These are phyloP conservation scores for Achroia grisella DNA, from an alignment of 1,140 invertebrate genomes.

Conservation along the genomic window DNA sequence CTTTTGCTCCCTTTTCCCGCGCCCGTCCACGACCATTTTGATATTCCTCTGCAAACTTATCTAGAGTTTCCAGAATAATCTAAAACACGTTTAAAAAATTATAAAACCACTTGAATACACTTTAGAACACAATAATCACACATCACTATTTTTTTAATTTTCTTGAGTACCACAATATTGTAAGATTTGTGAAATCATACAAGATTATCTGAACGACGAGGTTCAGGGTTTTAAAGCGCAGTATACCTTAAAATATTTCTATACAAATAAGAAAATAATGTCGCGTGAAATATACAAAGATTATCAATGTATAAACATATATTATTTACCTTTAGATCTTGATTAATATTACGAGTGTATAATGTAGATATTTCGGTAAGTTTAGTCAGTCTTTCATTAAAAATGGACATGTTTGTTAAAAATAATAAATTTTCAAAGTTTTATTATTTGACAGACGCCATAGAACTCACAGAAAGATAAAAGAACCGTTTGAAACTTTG, in stretches of 20 bases:
- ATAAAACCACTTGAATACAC: constrained; percentile 7
- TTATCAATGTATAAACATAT: background rate
- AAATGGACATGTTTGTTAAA: constrained; percentile 54
- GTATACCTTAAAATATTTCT: too few species aligned
- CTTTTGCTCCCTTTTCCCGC: constrained; percentile 38
- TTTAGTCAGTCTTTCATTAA: constrained; percentile 56
- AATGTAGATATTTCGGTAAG: constrained; percentile 42
- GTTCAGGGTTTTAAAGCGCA: constrained; percentile 7
- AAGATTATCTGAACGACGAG: constrained; percentile 3
- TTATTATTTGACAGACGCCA: constrained; percentile 45
- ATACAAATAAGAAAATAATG: background rate
- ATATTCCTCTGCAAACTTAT: constrained; percentile 53
- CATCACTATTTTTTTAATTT: too few species aligned
- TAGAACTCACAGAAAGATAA: constrained; percentile 54
- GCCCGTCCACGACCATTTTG: constrained; percentile 27
- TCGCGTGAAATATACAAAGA: background rate
- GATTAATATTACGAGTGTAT: constrained; percentile 39
- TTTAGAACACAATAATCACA: constrained; percentile 11
- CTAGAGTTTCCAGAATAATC: constrained; percentile 38
- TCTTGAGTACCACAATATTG: too few species aligned
- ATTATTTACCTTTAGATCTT: constrained; percentile 49
- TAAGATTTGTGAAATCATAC: too few species aligned
- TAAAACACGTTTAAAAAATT: too few species aligned
- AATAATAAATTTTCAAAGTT: constrained; percentile 39
- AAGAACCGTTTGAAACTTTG: constrained; percentile 68